Conservation (phyloP, 1,140 invertebrate genomes). For the Yoshiicerus persimilis region DNA sequence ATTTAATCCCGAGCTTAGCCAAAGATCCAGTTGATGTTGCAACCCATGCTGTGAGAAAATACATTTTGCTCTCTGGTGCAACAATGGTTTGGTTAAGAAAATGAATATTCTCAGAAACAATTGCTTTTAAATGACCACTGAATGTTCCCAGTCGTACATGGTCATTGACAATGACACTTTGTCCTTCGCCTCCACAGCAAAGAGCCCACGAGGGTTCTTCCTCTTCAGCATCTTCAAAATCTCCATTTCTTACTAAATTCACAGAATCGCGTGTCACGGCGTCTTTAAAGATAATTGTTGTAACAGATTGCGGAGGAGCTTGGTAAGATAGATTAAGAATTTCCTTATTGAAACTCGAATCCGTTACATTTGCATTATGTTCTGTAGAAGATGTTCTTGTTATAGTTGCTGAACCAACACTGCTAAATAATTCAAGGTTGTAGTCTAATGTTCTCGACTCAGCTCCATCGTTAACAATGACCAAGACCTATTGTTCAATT, state of each 20-base stretch:
- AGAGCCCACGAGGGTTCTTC: not conserved
- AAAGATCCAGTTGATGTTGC: not conserved
- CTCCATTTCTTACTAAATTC: slow-evolving; percentile 29
- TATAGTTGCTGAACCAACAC: not conserved
- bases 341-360: not conserved
- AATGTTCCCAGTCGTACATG: not conserved
- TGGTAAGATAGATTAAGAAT: not conserved
- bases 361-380: not conserved
- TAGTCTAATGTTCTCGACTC: not conserved
- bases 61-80: not conserved
- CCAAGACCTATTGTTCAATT: not conserved
- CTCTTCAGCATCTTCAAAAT: slow-evolving; percentile 1
- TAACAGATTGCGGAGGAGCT: slow-evolving; percentile 32
- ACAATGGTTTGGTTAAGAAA: slow-evolving; percentile 16
- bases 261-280: not conserved
- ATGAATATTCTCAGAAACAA: not conserved
- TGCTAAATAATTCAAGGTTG: not conserved
- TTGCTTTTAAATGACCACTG: not conserved
- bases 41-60: slow-evolving; percentile 24
- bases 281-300: slow-evolving; percentile 3
- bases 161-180: not conserved
- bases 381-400: slow-evolving; percentile 25
- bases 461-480: not conserved
- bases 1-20: not conserved
- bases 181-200: not conserved